A percentile compares a stretch with the other conserved stretches of the same genome.
Conservation (phyloP, 2,113 vertebrate species). For the Gobio gobio region DNA sequence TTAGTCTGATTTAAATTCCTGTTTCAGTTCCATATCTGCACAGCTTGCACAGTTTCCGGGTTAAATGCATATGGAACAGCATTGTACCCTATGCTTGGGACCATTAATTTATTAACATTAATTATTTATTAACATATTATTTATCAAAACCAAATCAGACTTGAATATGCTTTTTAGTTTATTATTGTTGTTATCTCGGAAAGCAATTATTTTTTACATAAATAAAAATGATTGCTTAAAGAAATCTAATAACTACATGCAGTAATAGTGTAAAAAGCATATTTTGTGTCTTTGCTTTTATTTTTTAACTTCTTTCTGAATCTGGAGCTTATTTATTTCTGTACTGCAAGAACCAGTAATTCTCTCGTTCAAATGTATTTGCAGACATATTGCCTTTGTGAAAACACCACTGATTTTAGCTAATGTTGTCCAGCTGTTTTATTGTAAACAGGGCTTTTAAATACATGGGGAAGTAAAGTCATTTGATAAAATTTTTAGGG, state of each 20-base stretch:
- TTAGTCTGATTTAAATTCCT: background rate
- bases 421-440: background rate
- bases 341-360: background rate
- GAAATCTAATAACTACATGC: background rate
- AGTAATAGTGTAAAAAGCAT: background rate
- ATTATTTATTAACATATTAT: background rate
- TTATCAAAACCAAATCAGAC: background rate
- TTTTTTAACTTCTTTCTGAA: background rate
- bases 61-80: background rate
- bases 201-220: background rate
- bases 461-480: background rate
- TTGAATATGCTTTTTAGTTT: background rate
- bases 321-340: background rate
- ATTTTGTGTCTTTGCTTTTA: background rate
- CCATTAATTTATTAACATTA: background rate
- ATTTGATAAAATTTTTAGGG: background rate
- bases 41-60: background rate
- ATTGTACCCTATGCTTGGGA: background rate
- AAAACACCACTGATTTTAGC: background rate
- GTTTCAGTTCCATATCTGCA: conserved; percentile 17
- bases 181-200: background rate
- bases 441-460: background rate
- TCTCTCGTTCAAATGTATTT: background rate
- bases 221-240: background rate
- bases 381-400: background rate